Percentiles rank a stretch among this genome's conserved stretches.
Conservation (phyloP, 2,797 vertebrate genomes). For the Poecilia velifera region DNA sequence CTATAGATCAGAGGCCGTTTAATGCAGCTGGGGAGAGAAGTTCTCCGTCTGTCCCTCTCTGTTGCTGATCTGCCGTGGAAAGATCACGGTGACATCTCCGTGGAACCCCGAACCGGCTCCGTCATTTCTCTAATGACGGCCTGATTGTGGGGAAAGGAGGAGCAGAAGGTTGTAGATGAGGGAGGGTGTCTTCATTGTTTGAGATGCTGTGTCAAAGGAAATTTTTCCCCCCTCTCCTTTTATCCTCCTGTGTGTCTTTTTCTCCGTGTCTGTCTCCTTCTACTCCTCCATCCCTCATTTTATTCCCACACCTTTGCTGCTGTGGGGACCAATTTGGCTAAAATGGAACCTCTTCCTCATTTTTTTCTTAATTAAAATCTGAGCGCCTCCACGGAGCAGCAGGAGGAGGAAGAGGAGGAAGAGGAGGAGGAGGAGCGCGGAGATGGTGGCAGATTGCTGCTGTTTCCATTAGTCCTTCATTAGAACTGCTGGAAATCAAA, state of each 20-base stretch:
- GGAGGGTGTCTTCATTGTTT: constrained; percentile 68
- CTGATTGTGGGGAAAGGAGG: constrained; percentile 38
- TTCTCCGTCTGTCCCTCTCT: constrained; percentile 65
- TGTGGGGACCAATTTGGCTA: constrained; percentile 85
- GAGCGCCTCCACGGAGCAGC: constrained; percentile 75
- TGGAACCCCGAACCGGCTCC: constrained; percentile 62
- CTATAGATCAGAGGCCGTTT: constrained; percentile 72
- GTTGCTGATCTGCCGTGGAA: constrained; percentile 56
- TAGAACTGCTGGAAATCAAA: constrained; percentile 73
- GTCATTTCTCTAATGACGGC: constrained; percentile 73
- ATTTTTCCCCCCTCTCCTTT: constrained; percentile 35
- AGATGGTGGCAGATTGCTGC: constrained; percentile 69
- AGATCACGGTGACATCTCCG: constrained; percentile 74
- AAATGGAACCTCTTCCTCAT: constrained; percentile 86
- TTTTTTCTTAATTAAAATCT: constrained; percentile 88
- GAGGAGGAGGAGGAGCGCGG: constrained; percentile 31
- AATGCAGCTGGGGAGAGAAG: constrained; percentile 58
- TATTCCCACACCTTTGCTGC: constrained; percentile 79
- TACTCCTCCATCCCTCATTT: constrained; percentile 70
- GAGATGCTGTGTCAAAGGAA: constrained; percentile 66
- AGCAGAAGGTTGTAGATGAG: constrained; percentile 18
- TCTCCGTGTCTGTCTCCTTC: constrained; percentile 63
- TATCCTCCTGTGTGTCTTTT: constrained; percentile 70
- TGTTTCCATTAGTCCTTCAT: constrained; percentile 81
- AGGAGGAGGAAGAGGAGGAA: constrained; percentile 29